These are phyloP conservation scores for Vombatus ursinus DNA, from an alignment of 2,113 vertebrate species.

Conservation along the genomic window DNA sequence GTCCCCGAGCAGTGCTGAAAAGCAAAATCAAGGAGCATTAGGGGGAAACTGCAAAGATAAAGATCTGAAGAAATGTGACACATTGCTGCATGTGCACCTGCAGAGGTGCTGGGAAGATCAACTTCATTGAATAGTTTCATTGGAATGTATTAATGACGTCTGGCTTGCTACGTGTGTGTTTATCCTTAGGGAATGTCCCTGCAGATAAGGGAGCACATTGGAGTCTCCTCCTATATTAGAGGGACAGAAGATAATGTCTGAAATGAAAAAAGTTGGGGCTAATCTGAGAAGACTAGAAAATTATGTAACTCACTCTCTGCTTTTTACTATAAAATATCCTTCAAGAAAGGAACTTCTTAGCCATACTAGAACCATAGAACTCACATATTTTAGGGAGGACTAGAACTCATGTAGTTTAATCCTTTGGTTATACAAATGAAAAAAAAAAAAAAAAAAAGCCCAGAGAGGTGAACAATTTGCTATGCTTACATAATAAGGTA, in stretches of 20 bases:
- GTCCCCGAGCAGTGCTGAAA: neutral
- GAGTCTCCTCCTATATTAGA: neutral
- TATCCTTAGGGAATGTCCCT: neutral
- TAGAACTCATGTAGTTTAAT: neutral
- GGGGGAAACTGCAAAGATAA: slow-evolving; percentile 1
- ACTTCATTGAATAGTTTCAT: neutral
- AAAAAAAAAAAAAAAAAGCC: neutral
- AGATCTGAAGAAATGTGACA: neutral
- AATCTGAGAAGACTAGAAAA: neutral
- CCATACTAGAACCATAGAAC: slow-evolving; percentile 39
- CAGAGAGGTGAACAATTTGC: neutral
- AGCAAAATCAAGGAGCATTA: neutral
- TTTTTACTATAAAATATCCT: slow-evolving; percentile 1
- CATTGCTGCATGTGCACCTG: neutral
- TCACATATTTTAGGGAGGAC: slow-evolving; percentile 55
- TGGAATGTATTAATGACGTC: neutral
- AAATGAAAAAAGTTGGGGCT: neutral
- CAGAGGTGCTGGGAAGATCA: neutral
- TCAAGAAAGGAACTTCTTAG: slow-evolving; percentile 28
- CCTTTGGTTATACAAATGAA: slow-evolving; percentile 24
- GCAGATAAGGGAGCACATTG: rapidly evolving
- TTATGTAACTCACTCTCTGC: slow-evolving; percentile 20
- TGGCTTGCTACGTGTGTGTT: neutral
- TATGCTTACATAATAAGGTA: neutral
- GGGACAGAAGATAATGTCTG: neutral